Evolutionary conservation across 2,888 invertebrate species (phyloP), one percentile per base, ranked within the genome.

Genomic region (Xestia rhomboidea): DNA sequence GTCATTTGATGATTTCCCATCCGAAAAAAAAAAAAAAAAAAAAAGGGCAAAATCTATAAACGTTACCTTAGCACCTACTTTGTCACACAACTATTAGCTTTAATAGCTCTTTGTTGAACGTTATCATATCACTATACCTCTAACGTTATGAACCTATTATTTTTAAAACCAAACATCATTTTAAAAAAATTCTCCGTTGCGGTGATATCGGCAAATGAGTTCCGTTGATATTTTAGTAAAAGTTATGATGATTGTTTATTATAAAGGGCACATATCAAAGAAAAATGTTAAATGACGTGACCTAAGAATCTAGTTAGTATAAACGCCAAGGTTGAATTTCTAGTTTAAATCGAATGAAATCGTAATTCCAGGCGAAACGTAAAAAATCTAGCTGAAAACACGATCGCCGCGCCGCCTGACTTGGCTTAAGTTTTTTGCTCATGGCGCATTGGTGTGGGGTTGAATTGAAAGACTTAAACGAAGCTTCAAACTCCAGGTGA

Each of bases 381-480:
- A 70, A 60, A 76, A 79, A 69, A 60, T 60, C n/a, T 60, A 71
- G 34, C 71, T 49, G 30, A 71, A 76, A 79, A 60, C 72, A 41
- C 34, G 30, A n/a, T 13, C n/a, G 15, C 57, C 1, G 15, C 41
- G 18, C 70, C 34, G 81, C 49, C 71, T 72, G 49, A 62, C 60
- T 77, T 44, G 49, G 60, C 27, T 77, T 41, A 70, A 41, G n/a
- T 79, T 60, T 80, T 77, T 77, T 80, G 80, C 49, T 77, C 72
- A 62, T 60, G 24, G n/a, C 7, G 71, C 30, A 57, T 15, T 60
- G 11, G 71, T 60, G 46, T 60, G 79, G 38, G 15, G 57, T 38
- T 46, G 18, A 68, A 76, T 49, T 49, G 6, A 27, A 46, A n/a
- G 38, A 46, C 46, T 44, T 27, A 27, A 73, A 57, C 51, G 24